phyloP scores from a whole-genome alignment of 2,797 vertebrate species.

The Rhinichthys osculus region DNA sequence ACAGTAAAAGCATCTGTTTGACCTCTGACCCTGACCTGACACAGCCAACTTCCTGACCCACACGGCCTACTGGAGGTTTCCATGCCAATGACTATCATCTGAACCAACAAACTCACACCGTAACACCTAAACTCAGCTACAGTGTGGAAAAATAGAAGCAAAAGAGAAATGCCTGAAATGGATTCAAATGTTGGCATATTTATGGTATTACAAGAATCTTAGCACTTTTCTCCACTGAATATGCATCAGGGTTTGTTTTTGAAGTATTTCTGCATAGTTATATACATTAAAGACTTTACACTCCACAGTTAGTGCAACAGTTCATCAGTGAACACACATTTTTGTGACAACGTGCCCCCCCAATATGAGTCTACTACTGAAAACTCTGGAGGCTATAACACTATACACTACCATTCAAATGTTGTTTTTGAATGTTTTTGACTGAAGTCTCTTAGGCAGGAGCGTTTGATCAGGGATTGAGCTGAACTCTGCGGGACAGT shows the following conservation, averaged over 20 bases:
- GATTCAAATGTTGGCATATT: background rate
- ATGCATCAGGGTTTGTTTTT: background rate
- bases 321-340: background rate
- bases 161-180: background rate
- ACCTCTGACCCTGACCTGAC: constrained; percentile 55
- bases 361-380: background rate
- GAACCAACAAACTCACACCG: constrained; percentile 21
- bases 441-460: background rate
- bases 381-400: background rate
- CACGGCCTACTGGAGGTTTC: constrained; percentile 42
- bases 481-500: background rate
- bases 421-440: background rate
- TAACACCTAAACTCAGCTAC: background rate
- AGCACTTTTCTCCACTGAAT: background rate
- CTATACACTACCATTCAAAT: background rate
- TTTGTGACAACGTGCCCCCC: background rate
- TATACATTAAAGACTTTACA: background rate
- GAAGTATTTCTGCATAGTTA: background rate
- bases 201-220: background rate
- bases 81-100: constrained; percentile 18
- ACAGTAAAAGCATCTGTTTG: constrained; percentile 65
- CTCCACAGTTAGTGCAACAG: too few relatives aligned
- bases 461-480: background rate
- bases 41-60: constrained; percentile 53
- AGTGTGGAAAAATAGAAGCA: background rate